Evolutionary conservation across 2,888 invertebrate species (phyloP), one percentile per base, ranked within the genome.

Genomic region (Cryptus viduatorius): DNA sequence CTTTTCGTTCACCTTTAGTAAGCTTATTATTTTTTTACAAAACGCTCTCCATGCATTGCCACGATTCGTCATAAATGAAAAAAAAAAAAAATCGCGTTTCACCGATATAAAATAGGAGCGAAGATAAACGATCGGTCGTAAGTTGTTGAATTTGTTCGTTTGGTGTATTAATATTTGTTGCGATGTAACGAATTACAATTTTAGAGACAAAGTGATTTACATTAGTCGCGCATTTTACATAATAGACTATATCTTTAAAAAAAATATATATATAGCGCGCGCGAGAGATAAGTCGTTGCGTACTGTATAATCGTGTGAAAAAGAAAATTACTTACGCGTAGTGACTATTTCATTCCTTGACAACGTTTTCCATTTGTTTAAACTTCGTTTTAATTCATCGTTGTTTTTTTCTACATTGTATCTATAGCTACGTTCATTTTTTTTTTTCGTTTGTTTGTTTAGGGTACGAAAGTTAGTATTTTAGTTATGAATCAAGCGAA

Each of bases 401-500:
- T 65, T 31, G 48, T 16, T 73, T 72, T 56, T 37, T 19, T 46
- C 31, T 61, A 50, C 46, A 48, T 50, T 37, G 29, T 75, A 3
- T 75, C 14, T 64, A 48, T 48, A 75, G 48, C 31, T 64, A 48
- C 29, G 29, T 64, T 50, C 50, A 7, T n/a, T 53, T 53, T 53
- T 3, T 31, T 46, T 56, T 56, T 5, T 59, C 0, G 37, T 44
- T 44, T 48, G 1, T 64, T 64, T 79, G 14, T 75, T 76, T 83
- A 64, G 31, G 59, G 46, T 65, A 46, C 44, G 61, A 75, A 83
- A 68, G 71, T 87, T 88, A 85, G 81, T 24, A 86, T 86, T 89
- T 90, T 90, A 90, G 83, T 90, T 91, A 90, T 29, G 61, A 89
- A 88, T 88, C 85, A 89, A 90, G 87, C 82, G 87, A 89, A 89